Conservation (phyloP, 35 echinoderm and acorn worm genomes). For the Lytechinus pictus region DNA sequence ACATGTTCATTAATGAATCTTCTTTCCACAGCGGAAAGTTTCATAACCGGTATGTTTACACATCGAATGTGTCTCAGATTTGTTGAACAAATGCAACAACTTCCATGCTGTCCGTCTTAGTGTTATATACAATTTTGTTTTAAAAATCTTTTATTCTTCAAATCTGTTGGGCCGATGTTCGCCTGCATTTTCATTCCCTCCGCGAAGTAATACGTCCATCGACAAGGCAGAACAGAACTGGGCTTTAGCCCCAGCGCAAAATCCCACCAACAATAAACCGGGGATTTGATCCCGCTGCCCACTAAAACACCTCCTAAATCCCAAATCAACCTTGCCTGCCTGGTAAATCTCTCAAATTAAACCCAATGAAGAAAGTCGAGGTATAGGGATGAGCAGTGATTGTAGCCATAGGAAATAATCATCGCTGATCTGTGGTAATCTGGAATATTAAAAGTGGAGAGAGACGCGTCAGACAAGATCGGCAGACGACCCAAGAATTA, state of each 20-base stretch:
- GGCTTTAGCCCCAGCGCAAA: constrained; percentile 42
- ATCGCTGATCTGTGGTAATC: constrained; percentile 32
- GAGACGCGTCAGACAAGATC: constrained; percentile 2
- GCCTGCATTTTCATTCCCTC: background rate
- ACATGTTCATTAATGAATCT: too few relatives aligned
- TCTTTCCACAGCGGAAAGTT: too few relatives aligned
- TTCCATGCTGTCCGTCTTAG: background rate
- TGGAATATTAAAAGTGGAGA: constrained; percentile 47
- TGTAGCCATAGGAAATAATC: constrained; percentile 42
- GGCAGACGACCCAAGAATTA: background rate
- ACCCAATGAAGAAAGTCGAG: background rate
- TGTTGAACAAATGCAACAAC: background rate
- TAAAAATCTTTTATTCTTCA: too few relatives aligned
- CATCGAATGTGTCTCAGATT: too few relatives aligned
- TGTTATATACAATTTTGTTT: background rate
- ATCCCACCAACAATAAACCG: constrained; percentile 55
- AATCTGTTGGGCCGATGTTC: background rate
- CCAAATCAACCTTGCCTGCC: constrained; percentile 27
- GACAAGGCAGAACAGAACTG: background rate
- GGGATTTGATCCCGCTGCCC: constrained; percentile 30
- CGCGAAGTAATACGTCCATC: constrained; percentile 38
- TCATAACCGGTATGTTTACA: too few relatives aligned
- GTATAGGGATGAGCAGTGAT: background rate
- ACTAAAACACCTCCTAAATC: constrained; percentile 45
- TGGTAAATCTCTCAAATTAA: constrained; percentile 30